Evolutionary conservation across 2,797 vertebrate genomes (phyloP).

Genomic region (Urophycis tenuis): DNA sequence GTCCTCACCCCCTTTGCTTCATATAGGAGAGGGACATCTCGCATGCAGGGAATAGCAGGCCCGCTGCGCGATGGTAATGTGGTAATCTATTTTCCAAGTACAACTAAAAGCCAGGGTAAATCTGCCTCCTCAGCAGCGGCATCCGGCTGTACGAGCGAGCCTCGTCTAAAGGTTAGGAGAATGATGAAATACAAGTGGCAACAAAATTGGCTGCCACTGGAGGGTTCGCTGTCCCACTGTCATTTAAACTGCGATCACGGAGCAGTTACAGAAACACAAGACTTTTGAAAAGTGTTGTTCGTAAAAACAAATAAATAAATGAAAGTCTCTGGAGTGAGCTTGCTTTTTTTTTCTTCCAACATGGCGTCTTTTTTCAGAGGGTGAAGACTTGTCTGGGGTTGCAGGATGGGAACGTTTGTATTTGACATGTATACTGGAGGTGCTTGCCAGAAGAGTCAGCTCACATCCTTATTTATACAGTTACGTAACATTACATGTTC

Average conservation of each 20-base stretch:
- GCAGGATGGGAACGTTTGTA: not conserved
- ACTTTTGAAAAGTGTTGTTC: not conserved
- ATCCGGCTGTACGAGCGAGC: conserved; percentile 12
- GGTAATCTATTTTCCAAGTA: conserved; percentile 6
- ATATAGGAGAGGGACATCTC: not conserved
- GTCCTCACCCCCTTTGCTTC: conserved; percentile 8
- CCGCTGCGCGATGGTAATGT: not conserved
- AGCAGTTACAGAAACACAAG: conserved; percentile 31
- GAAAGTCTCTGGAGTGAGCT: not conserved
- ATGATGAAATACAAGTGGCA: conserved; percentile 33
- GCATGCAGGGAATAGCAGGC: not conserved
- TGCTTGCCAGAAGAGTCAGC: not conserved
- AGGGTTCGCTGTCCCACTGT: conserved; percentile 38
- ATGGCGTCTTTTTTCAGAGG: not conserved
- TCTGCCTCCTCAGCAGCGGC: conserved; percentile 38
- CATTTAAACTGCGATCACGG: conserved; percentile 34
- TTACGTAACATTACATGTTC: not conserved
- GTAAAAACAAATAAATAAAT: not conserved
- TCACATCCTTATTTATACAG: not conserved
- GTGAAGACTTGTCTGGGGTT: not conserved
- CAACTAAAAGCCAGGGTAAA: conserved; percentile 28
- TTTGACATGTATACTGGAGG: not conserved
- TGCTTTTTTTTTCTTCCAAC: not conserved
- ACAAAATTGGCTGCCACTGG: conserved; percentile 39
- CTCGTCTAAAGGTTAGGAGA: conserved; percentile 28